phyloP scores from a whole-genome alignment of 1,140 invertebrate genomes.

The Asobara japonica region DNA sequence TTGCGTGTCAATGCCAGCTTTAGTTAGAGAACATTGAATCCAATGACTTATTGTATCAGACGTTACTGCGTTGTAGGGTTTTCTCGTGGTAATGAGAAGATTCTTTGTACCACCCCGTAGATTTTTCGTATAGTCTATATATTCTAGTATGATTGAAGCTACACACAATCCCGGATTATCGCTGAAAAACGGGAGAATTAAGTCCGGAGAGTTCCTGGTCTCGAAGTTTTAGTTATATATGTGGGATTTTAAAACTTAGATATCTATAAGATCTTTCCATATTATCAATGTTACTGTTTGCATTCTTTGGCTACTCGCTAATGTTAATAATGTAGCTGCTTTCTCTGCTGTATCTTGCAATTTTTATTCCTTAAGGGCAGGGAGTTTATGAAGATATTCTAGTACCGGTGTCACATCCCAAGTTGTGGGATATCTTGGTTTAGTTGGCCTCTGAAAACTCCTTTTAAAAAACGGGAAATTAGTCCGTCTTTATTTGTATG shows the following conservation, averaged over 20 bases:
- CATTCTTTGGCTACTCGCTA: conserved; percentile 26
- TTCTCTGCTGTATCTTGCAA: conserved; percentile 15
- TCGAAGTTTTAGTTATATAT: conserved; percentile 22
- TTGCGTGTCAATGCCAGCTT: conserved; percentile 27
- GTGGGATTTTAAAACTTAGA: conserved; percentile 15
- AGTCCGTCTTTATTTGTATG: conserved; percentile 10
- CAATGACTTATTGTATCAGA: conserved; percentile 31
- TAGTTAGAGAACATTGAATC: conserved; percentile 23
- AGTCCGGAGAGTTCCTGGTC: conserved; percentile 8
- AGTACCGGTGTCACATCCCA: conserved; percentile 18
- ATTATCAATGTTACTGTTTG: conserved; percentile 20
- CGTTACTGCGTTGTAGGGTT: conserved; percentile 20
- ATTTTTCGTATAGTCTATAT: conserved; percentile 14
- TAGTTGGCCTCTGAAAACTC: conserved; percentile 22
- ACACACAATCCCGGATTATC: conserved; percentile 19
- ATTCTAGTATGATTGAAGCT: conserved; percentile 12
- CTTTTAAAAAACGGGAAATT: neutral
- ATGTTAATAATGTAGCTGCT: conserved; percentile 2
- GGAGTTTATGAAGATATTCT: neutral
- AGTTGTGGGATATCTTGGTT: conserved; percentile 10
- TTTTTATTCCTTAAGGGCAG: neutral
- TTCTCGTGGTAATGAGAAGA: conserved; percentile 15
- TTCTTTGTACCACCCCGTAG: neutral
- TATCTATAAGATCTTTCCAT: neutral
- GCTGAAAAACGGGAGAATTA: conserved; percentile 23